phyloP scores from a whole-genome alignment of 2,113 vertebrate species.

The Ariopsis seemanni region DNA sequence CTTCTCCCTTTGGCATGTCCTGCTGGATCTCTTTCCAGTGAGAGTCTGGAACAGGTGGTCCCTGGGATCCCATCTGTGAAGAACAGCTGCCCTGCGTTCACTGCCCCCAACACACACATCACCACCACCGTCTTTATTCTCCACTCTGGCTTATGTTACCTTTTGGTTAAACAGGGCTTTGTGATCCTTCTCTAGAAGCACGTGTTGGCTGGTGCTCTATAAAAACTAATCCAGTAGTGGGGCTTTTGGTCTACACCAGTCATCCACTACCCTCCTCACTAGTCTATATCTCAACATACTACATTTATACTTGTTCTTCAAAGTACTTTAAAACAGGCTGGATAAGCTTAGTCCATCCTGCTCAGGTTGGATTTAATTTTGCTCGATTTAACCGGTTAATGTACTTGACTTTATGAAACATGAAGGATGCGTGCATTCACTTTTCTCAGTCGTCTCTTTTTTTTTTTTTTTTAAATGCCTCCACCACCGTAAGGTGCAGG shows the following conservation, averaged over 20 bases:
- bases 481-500: too few species aligned
- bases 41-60: conserved; percentile 52
- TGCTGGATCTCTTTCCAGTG: conserved; percentile 24
- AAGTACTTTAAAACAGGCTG: not conserved
- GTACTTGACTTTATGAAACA: too few species aligned
- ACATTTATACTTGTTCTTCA: not conserved
- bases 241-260: not conserved
- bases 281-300: not conserved
- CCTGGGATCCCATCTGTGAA: conserved; percentile 54
- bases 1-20: not conserved
- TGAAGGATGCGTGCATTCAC: too few species aligned
- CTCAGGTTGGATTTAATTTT: not conserved
- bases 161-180: conserved; percentile 17
- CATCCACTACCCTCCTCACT: not conserved
- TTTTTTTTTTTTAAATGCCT: too few species aligned
- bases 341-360: not conserved
- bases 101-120: not conserved
- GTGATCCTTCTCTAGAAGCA: conserved; percentile 17
- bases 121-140: conserved; percentile 21
- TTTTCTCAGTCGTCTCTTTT: too few species aligned
- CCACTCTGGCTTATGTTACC: conserved; percentile 35
- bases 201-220: not conserved
- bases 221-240: not conserved
- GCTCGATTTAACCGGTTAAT: too few species aligned
- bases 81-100: conserved; percentile 50